Base-by-base conservation (phyloP, 2,888 invertebrate species). In the Salticus scenicus region DNA sequence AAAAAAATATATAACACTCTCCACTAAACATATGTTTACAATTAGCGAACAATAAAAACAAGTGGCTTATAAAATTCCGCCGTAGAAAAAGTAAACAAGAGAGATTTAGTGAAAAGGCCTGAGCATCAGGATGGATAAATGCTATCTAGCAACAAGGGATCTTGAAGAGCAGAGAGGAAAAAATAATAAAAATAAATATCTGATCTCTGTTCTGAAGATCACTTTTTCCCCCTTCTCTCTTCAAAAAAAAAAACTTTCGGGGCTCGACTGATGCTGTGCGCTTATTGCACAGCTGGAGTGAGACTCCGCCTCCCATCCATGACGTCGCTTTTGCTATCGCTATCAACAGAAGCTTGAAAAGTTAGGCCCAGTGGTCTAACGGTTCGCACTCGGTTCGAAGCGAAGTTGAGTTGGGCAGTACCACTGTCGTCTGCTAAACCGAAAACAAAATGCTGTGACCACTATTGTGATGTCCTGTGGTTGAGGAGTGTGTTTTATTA, bases 341-440 rank as follows among this genome's bases (percentile, higher is more conserved):
- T 30, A 42, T 71, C 70, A 31, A 74, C 72, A 79, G 86, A 80
- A 80, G 80, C 86, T 86, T 73, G 80, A 86, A 86, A 86, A 86
- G 86, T 86, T 86, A 69, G 75, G 51, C 57, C 76, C 85, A 85
- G 80, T 80, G 79, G 66, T 31, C 64, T 76, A 80, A 78, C 76
- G 78, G 84, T 74, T 74, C 69, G 84, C 84, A 84, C 84, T 84
- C 78, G 83, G 63, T 70, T 75, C 24, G 20, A 41, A 67, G 83
- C 77, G 33, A 41, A 69, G 69, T 31, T 37, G 67, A 69, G 74
- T 41, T 74, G 73, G 24, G 17, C 24, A 27, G 64, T 69, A 33
- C 20, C 12, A 33, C 51, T 57, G 47, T 57, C 30, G 27, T 69
- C 20, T 67, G 63, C 24, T 31, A 12, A 20, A 37, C 14, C 30